Evolutionary conservation across 2,113 vertebrate species (phyloP), one percentile per base, ranked within the genome.

Genomic region (Rhinoptilus africanus): DNA sequence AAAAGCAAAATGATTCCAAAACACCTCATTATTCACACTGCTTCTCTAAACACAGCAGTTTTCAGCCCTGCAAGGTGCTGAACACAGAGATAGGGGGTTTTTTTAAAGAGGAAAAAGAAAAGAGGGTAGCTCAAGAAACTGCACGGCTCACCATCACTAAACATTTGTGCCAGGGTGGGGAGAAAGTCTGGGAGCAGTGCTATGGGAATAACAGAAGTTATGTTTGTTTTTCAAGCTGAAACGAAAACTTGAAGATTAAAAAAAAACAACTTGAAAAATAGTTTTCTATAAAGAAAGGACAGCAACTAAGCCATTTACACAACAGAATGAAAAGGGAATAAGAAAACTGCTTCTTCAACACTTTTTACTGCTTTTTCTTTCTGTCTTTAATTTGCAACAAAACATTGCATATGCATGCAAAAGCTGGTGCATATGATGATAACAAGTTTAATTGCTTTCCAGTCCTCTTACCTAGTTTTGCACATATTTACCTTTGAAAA

Each of bases 1-100:
- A n/a, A n/a, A n/a, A n/a, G n/a, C 4, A 53, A 63, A 60, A 34
- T 16, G 0, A 53, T 37, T 50, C 4, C 15, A 3, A 63, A 89
- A 26, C 4, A 26, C 7, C 21, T 11, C 0, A 3, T 74, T 75
- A 72, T 56, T 88, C 13, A 39, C 0, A 2, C 1, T 59, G 14
- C 10, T 79, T 37, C 16, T 59, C 28, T 56, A 32, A 91, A 59
- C 14, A 63, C 5, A 20, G 8, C 37, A 12, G 19, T 79, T 83
- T 83, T 54, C 39, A 74, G 19, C 22, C 18, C 11, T 37, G 10
- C 27, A 37, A 71, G 27, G 9, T 79, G 43, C 21, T 84, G 23
- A 59, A n/a, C n/a, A 27, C 1, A 1, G 11, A 63, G 23, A 77
- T n/a, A n/a, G n/a, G 45, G 41, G 14, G n/a, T 10, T 24, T 71